Base-by-base conservation (phyloP, 2,797 vertebrate genomes). In the Aeoliscus strigatus region DNA sequence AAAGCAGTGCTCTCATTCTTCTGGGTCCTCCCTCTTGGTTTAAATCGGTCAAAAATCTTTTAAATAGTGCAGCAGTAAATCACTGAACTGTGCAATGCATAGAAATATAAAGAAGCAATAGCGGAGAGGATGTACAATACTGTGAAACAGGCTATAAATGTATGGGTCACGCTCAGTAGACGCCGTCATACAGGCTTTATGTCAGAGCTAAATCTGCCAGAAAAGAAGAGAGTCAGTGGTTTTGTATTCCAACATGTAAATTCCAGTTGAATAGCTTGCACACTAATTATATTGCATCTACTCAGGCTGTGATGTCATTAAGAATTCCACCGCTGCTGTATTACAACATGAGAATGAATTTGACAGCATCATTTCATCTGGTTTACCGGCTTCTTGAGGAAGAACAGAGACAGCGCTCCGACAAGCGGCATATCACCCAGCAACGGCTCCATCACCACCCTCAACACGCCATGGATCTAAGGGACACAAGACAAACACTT, bases 381-480 rank as follows among this genome's bases (percentile, higher is more conserved):
- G 89, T 94, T 96, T 80, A 98, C 96, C 30, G 96, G 96, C 59
- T 94, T 98, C 82, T 96, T 93, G 58, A 98, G 90, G 79, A 98
- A 98, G 85, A 96, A 98, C 53, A 97, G n/a, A 1, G 94, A 95
- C 33, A 97, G 55, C 2, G 94, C 94, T 79, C 96, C 96, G 32
- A 98, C 80, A 6, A 98, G 86, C 13, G 96, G 96, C 84, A 97
- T 89, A 49, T 97, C 91, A 48, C 95, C 93, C 72, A 98, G 90
- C 72, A 98, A 57, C 2, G 96, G 96, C 61, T 98, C 96, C 88
- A 98, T 84, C 68, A 98, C 91, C 69, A 98, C 94, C 10, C 96
- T 89, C 88, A 98, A 79, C 36, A 94, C 90, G 6, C 96, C 96
- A 24, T 96, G 92, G 52, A 98, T 89, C 96, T 98, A 76, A 63